Evolutionary conservation across 1,140 invertebrate species (phyloP).

Genomic region (Philopotamus ludificatus): DNA sequence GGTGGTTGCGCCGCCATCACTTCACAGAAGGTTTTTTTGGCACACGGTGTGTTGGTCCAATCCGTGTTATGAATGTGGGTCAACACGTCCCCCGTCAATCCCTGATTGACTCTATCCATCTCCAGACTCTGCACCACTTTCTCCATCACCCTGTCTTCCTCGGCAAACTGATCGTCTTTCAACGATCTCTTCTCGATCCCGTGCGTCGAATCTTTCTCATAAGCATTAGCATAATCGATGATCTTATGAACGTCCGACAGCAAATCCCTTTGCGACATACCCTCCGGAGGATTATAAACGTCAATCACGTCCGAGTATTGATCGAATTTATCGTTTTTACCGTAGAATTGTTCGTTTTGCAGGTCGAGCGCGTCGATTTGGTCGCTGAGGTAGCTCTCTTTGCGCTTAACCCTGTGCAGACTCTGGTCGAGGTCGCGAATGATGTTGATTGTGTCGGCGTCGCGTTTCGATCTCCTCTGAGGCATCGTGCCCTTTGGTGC

Average conservation of each 20-base stretch:
- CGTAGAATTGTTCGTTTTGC: constrained; percentile 19
- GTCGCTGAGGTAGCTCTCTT: constrained; percentile 23
- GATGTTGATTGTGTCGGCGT: constrained; percentile 22
- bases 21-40: constrained; percentile 74
- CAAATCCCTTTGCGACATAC: constrained; percentile 27
- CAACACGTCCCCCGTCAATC: constrained; percentile 55
- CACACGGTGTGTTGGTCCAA: constrained; percentile 72
- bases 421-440: constrained; percentile 4
- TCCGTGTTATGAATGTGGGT: constrained; percentile 53
- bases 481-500: constrained; percentile 45
- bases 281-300: constrained; percentile 32
- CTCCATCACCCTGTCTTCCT: constrained; percentile 46
- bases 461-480: constrained; percentile 33
- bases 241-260: constrained; percentile 31
- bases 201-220: constrained; percentile 23
- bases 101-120: constrained; percentile 56
- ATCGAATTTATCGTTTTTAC: constrained; percentile 39
- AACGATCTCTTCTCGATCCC: constrained; percentile 41
- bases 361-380: constrained; percentile 25
- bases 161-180: constrained; percentile 34
- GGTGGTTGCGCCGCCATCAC: constrained; percentile 64
- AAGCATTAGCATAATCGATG: constrained; percentile 32
- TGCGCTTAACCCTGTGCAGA: constrained; percentile 5
- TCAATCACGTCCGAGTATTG: constrained; percentile 34
- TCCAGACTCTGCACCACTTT: constrained; percentile 50